Evolutionary conservation across 2,113 vertebrate genomes (phyloP).

Genomic region (cattle (Bos taurus)): DNA sequence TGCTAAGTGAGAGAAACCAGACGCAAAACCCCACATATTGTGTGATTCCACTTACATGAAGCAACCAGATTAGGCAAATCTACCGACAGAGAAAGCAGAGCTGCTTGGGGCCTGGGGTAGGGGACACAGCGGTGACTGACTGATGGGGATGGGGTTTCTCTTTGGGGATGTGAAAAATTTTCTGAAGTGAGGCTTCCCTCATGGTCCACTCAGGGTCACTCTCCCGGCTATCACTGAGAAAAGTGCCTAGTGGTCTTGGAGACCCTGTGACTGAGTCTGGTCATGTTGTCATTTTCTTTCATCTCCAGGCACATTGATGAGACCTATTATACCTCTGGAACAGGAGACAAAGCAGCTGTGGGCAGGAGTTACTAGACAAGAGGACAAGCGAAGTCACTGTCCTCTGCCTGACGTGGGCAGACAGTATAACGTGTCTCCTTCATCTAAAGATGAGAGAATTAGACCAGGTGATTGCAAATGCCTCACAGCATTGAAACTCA

Average conservation of each 20-base stretch:
- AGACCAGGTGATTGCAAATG: accelerated
- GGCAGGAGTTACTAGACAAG: background rate
- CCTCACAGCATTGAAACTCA: background rate
- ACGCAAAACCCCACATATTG: accelerated
- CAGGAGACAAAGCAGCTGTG: background rate
- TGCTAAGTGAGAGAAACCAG: background rate
- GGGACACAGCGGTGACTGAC: accelerated
- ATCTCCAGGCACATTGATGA: accelerated
- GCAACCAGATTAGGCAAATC: background rate
- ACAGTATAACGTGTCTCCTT: background rate
- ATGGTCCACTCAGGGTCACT: too few species aligned
- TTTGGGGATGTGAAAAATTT: background rate
- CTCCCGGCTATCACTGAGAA: background rate
- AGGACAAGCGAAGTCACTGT: background rate
- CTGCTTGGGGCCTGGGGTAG: background rate
- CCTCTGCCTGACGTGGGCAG: background rate
- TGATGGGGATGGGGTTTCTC: background rate
- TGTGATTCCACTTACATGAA: background rate
- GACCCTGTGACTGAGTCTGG: too few species aligned
- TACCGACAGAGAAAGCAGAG: background rate
- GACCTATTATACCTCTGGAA: accelerated
- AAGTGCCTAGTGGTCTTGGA: background rate
- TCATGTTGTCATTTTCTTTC: too few species aligned
- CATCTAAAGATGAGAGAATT: background rate
- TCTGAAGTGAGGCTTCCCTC: accelerated